A percentile compares a stretch with the other conserved stretches of the same genome.
phyloP scores from a whole-genome alignment of 2,113 vertebrate genomes.

The Prietella phreatophila region DNA sequence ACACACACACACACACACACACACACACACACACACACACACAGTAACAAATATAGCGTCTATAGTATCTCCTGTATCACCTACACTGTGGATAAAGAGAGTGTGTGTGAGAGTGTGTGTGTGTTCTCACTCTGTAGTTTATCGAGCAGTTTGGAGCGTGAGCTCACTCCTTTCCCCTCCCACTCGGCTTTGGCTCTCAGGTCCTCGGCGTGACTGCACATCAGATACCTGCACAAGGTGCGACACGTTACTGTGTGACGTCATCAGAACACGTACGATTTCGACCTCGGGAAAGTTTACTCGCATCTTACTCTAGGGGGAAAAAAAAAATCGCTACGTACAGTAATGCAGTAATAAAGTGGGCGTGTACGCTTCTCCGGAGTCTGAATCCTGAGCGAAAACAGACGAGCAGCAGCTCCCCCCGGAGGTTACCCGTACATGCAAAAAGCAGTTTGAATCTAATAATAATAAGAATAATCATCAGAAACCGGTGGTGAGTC shows the following conservation, averaged over 20 bases:
- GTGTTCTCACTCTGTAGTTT: conserved; percentile 93
- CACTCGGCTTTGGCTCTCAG: conserved; percentile 95
- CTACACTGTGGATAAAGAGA: background rate
- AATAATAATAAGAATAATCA: too few relatives aligned
- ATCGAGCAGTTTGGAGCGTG: conserved; percentile 93
- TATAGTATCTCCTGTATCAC: background rate
- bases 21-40: conserved; percentile 35
- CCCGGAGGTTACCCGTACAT: too few relatives aligned
- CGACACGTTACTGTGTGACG: background rate
- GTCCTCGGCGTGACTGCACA: conserved; percentile 98
- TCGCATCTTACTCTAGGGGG: background rate
- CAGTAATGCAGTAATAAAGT: background rate
- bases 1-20: too few relatives aligned
- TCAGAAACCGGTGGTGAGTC: too few relatives aligned
- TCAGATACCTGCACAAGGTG: conserved; percentile 82
- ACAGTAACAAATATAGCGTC: background rate
- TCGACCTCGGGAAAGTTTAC: background rate
- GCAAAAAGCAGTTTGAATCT: background rate
- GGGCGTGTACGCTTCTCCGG: background rate
- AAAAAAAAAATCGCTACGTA: background rate
- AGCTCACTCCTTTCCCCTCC: conserved; percentile 95
- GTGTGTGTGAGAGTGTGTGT: background rate
- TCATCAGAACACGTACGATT: background rate
- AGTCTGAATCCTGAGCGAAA: too few relatives aligned
- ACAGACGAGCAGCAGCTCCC: too few relatives aligned